Evolutionary conservation across 2,888 invertebrate species (phyloP), one percentile per base, ranked within the genome.

Genomic region (Caenorhabditis afra): DNA sequence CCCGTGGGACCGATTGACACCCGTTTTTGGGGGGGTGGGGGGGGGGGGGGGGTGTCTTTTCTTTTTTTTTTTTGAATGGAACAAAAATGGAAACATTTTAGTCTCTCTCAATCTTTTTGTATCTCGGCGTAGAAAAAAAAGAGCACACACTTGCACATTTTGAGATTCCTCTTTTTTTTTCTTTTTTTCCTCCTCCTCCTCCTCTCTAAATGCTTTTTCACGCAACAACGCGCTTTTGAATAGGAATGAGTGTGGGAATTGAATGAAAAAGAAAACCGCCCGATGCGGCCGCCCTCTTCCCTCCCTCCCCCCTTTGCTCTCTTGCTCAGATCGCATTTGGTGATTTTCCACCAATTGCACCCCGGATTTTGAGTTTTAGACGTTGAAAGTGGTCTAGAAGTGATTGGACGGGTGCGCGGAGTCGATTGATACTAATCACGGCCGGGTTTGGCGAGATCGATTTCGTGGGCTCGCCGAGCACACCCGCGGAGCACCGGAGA

Each of bases 161-260:
- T 29, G 29, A 29, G 29, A 29, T 29, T 7, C 4, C 47, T n/a
- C 44, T 44, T 44, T 44, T 44, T n/a, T 44, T 10, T n/a, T 44
- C 14, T 44, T 44, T 12, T 44, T 12, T 3, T n/a, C 5, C 44
- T 10, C 44, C n/a, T 12, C n/a, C n/a, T 4, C 5, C 49, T 12
- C 16, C 22, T 11, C 49, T 49, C 22, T 18, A 44, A 41, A 57
- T 57, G 57, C 41, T 44, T 41, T 57, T 57, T 57, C 57, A 57
- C 57, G 57, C 57, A 57, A 57, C 57, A 57, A 57, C 57, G 57
- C 57, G 55, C 57, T 44, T 41, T 41, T 41, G 22, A 41, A 41
- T 41, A 39, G 20, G 22, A 41, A 41, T 20, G 44, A 22, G 37
- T 14, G 18, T 18, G 11, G 11, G 16, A 55, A 55, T n/a, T 5